Evolutionary conservation across 2,113 vertebrate genomes (phyloP).

Genomic region (Cardinalis cardinalis): DNA sequence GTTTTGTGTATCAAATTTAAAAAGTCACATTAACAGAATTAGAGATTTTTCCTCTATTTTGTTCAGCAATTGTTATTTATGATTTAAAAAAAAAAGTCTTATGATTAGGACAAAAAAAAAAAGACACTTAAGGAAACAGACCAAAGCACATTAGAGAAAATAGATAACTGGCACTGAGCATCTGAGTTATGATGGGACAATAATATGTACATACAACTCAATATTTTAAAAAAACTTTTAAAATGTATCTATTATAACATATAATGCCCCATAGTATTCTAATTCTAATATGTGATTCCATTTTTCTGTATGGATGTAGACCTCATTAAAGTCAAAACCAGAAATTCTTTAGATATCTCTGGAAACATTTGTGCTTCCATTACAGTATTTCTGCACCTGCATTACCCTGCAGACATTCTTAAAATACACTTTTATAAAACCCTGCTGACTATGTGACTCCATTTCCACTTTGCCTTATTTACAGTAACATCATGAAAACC

Average conservation of each 20-base stretch:
- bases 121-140: background rate
- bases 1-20: background rate
- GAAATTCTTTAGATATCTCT: background rate
- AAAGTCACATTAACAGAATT: background rate
- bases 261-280: background rate
- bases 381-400: background rate
- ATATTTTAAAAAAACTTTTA: background rate
- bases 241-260: background rate
- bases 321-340: background rate
- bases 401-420: background rate
- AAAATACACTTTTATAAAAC: background rate
- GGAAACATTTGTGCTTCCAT: background rate
- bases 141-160: background rate
- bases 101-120: background rate
- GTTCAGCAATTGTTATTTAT: background rate
- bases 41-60: background rate
- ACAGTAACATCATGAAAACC: background rate
- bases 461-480: background rate
- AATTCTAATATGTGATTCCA: background rate
- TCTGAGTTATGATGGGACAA: background rate
- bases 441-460: background rate
- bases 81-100: rapidly evolving
- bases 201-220: too few species aligned
- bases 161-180: background rate
- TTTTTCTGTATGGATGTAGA: background rate